A percentile compares a stretch with the other conserved stretches of the same genome.
Conservation (phyloP, 1,140 invertebrate genomes). For the Sycophila sp. region DNA sequence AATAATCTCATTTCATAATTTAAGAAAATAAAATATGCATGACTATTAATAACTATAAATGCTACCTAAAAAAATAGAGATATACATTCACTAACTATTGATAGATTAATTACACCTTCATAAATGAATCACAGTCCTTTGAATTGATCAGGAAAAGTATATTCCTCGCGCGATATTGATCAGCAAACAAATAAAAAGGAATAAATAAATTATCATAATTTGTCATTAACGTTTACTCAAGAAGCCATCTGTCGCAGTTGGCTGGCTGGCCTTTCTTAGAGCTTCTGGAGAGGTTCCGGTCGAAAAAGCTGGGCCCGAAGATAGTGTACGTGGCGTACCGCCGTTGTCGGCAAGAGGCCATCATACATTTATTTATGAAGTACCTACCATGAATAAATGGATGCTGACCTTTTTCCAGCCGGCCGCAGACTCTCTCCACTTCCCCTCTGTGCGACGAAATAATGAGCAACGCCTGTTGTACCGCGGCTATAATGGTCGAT, state of each 20-base stretch:
- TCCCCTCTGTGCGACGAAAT: constrained; percentile 22
- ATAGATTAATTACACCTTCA: not conserved
- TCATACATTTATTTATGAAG: constrained; percentile 67
- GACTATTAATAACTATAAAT: too few relatives aligned
- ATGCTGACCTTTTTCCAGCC: constrained; percentile 53
- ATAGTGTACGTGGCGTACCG: constrained; percentile 41
- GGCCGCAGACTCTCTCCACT: too few relatives aligned
- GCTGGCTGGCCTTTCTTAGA: not conserved
- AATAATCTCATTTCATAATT: too few relatives aligned
- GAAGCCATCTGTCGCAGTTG: constrained; percentile 9
- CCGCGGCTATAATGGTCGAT: constrained; percentile 56
- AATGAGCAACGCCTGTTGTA: constrained; percentile 54
- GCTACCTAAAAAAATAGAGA: too few relatives aligned
- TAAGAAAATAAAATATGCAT: too few relatives aligned
- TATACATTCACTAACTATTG: too few relatives aligned
- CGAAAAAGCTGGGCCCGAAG: too few relatives aligned
- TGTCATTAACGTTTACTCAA: constrained; percentile 13
- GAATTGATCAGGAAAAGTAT: not conserved
- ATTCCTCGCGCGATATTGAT: too few relatives aligned
- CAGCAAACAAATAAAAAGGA: not conserved
- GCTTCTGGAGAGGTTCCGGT: too few relatives aligned
- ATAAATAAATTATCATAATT: constrained; percentile 1
- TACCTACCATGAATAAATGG: constrained; percentile 65
- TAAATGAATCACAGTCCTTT: not conserved
- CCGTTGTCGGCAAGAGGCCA: constrained; percentile 46